phyloP scores from a whole-genome alignment of 2,888 invertebrate genomes.

The Lasioglossum marginatum region DNA sequence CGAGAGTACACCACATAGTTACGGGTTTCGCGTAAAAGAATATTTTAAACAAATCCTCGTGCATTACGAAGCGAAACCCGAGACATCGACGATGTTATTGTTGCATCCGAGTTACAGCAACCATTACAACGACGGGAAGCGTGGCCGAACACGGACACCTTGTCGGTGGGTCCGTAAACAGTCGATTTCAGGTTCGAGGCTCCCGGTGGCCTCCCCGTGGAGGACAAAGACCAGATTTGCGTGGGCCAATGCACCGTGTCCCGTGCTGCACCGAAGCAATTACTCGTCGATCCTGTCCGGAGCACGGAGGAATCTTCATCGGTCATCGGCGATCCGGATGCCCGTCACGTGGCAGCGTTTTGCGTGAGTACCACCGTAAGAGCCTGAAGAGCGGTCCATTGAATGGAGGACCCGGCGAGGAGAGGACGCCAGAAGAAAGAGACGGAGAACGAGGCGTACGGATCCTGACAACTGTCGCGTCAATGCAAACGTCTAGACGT shows the following conservation, averaged over 20 bases:
- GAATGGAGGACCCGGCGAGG: slow-evolving; percentile 59
- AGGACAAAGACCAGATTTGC: slow-evolving; percentile 69
- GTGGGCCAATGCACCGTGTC: slow-evolving; percentile 69
- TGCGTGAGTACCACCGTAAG: slow-evolving; percentile 77
- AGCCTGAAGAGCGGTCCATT: slow-evolving; percentile 64
- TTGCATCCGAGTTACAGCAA: background rate
- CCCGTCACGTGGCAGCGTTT: slow-evolving; percentile 80
- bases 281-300: slow-evolving; percentile 68
- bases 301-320: slow-evolving; percentile 68
- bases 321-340: slow-evolving; percentile 77
- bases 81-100: background rate
- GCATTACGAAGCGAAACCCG: background rate
- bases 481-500: slow-evolving; percentile 69
- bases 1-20: too few relatives aligned
- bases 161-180: slow-evolving; percentile 17
- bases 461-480: slow-evolving; percentile 68
- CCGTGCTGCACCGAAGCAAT: slow-evolving; percentile 61
- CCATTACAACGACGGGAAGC: background rate
- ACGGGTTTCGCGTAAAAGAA: too few relatives aligned
- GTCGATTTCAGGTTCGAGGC: slow-evolving; percentile 5
- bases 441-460: slow-evolving; percentile 51
- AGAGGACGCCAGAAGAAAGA: slow-evolving; percentile 43
- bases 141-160: slow-evolving; percentile 27
- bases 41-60: background rate
- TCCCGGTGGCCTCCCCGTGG: slow-evolving; percentile 26